Evolutionary conservation across 2,797 vertebrate species (phyloP).

Genomic region (Borostomias antarcticus): DNA sequence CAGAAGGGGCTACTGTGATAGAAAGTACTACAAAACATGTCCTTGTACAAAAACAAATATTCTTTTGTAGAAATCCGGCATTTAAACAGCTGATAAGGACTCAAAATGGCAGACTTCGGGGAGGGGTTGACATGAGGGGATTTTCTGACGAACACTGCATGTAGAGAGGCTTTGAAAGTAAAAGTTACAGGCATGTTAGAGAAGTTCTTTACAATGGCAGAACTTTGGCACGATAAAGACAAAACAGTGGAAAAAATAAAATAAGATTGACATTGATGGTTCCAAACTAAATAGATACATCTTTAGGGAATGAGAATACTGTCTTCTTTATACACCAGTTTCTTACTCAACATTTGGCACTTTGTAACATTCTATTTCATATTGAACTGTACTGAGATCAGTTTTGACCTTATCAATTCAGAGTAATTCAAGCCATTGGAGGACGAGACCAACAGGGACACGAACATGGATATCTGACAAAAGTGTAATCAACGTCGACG

Average conservation of each 20-base stretch:
- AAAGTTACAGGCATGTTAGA: constrained; percentile 57
- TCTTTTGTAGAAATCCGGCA: constrained; percentile 76
- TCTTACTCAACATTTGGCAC: constrained; percentile 59
- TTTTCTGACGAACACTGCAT: constrained; percentile 50
- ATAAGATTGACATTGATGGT: constrained; percentile 56
- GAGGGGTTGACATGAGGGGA: constrained; percentile 36
- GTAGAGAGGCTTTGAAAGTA: constrained; percentile 57
- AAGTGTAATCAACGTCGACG: constrained; percentile 68
- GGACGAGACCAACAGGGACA: constrained; percentile 44
- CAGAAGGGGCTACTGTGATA: constrained; percentile 74
- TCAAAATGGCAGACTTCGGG: constrained; percentile 54
- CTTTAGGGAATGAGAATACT: constrained; percentile 15
- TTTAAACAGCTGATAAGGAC: constrained; percentile 68
- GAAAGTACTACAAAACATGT: constrained; percentile 82
- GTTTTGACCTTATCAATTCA: constrained; percentile 47
- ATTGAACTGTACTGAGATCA: constrained; percentile 41
- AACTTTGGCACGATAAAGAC: constrained; percentile 75
- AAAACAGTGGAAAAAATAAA: constrained; percentile 64
- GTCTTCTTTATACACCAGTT: constrained; percentile 37
- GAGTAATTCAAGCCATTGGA: constrained; percentile 57
- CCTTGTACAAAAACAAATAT: constrained; percentile 79
- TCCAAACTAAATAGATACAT: constrained; percentile 48
- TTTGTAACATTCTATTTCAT: constrained; percentile 42
- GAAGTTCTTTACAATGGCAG: constrained; percentile 65
- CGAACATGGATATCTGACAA: constrained; percentile 68